phyloP scores from a whole-genome alignment of 2,113 vertebrate species.

The Dolichallabes microphthalmus region DNA sequence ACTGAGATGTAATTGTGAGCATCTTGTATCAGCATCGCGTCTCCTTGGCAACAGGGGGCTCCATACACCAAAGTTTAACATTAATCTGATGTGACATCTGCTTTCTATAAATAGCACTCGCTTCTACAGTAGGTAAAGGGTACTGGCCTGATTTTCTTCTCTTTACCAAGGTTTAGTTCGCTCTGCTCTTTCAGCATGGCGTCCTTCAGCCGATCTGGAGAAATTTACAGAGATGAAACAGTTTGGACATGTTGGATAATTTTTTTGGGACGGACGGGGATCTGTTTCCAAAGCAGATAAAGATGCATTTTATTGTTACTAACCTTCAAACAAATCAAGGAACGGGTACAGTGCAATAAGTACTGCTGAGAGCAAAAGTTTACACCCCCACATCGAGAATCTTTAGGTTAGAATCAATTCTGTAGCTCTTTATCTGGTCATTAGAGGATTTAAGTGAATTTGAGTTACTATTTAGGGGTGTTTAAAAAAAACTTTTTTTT shows the following conservation, averaged over 20 bases:
- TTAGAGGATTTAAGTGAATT: background rate
- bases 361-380: background rate
- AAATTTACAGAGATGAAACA: background rate
- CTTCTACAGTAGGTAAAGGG: slow-evolving; percentile 43
- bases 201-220: background rate
- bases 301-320: background rate
- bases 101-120: slow-evolving; percentile 60
- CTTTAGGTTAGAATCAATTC: background rate
- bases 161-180: background rate
- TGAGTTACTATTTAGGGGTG: background rate
- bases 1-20: background rate
- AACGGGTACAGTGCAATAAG: background rate
- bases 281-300: background rate
- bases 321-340: background rate
- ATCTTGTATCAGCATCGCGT: background rate
- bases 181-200: background rate
- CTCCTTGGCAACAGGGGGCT: slow-evolving; percentile 65
- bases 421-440: background rate
- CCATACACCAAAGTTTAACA: slow-evolving; percentile 56
- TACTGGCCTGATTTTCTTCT: slow-evolving; percentile 48
- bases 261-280: background rate
- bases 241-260: background rate
- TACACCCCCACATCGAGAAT: background rate
- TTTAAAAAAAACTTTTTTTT: no score
- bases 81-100: slow-evolving; percentile 53